Percentiles rank a stretch among this genome's conserved stretches.
Evolutionary conservation across 2,113 vertebrate species (phyloP).

Genomic region (Seriola aureovittata): DNA sequence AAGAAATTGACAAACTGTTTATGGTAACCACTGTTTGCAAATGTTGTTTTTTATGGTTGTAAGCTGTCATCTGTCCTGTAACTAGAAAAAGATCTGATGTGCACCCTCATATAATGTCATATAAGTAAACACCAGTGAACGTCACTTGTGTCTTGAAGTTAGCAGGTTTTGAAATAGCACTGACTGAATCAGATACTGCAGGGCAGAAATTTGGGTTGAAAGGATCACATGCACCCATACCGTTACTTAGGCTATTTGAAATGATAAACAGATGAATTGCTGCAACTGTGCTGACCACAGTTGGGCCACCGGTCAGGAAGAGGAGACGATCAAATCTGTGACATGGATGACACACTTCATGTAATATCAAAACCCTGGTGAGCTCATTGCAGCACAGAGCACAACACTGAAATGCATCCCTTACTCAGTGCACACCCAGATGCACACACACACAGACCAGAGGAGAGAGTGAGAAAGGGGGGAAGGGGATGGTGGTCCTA

Average conservation of each 20-base stretch:
- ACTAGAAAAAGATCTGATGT: not conserved
- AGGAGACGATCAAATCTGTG: constrained; percentile 17
- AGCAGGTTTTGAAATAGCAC: not conserved
- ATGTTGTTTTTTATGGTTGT: not conserved
- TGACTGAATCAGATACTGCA: not conserved
- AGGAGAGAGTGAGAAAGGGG: not conserved
- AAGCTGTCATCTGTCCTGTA: too few relatives aligned
- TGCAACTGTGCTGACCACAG: constrained; percentile 10
- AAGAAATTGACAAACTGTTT: not conserved
- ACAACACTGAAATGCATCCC: constrained; percentile 23
- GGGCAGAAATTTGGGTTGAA: not conserved
- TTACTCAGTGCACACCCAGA: not conserved
- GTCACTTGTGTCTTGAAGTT: not conserved
- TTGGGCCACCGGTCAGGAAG: not conserved
- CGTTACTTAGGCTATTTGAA: constrained; percentile 25
- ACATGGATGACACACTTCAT: constrained; percentile 37
- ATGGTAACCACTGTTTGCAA: not conserved
- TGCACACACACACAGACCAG: constrained; percentile 3
- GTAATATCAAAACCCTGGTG: constrained; percentile 28
- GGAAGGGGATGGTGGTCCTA: constrained; percentile 14
- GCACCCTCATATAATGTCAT: not conserved
- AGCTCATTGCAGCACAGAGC: constrained; percentile 46
- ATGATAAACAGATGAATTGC: constrained; percentile 28
- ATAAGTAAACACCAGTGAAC: not conserved
- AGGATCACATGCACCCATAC: not conserved